Percentiles rank a stretch among this genome's conserved stretches.
phyloP scores from a whole-genome alignment of 2,113 vertebrate genomes.

The Cyphomyrus plagiostoma region DNA sequence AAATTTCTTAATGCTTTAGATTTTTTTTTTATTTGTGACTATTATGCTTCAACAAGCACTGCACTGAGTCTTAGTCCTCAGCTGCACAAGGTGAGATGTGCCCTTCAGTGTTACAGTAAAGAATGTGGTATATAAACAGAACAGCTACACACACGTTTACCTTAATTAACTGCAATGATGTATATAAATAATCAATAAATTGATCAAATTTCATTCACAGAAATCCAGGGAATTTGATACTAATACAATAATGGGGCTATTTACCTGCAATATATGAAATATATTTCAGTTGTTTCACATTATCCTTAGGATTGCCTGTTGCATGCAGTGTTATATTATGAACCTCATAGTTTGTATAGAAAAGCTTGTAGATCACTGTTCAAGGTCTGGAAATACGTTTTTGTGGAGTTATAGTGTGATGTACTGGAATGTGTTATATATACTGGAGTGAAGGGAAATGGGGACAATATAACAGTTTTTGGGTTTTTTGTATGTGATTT shows the following conservation, averaged over 20 bases:
- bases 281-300: neutral
- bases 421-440: neutral
- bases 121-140: neutral
- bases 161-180: neutral
- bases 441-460: neutral
- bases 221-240: neutral
- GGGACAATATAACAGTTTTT: neutral
- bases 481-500: neutral
- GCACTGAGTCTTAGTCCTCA: neutral
- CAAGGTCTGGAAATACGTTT: neutral
- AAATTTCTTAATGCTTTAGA: neutral
- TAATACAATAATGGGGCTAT: neutral
- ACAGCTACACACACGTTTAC: neutral
- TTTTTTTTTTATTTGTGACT: neutral
- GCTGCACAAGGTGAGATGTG: neutral
- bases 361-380: neutral
- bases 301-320: neutral
- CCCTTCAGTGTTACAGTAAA: neutral
- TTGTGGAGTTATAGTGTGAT: neutral
- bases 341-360: neutral
- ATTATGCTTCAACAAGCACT: neutral
- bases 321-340: neutral
- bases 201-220: neutral
- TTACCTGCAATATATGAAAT: neutral
- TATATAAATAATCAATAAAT: neutral